phyloP scores from a whole-genome alignment of 2,888 invertebrate species.

The Nomada fucata region DNA sequence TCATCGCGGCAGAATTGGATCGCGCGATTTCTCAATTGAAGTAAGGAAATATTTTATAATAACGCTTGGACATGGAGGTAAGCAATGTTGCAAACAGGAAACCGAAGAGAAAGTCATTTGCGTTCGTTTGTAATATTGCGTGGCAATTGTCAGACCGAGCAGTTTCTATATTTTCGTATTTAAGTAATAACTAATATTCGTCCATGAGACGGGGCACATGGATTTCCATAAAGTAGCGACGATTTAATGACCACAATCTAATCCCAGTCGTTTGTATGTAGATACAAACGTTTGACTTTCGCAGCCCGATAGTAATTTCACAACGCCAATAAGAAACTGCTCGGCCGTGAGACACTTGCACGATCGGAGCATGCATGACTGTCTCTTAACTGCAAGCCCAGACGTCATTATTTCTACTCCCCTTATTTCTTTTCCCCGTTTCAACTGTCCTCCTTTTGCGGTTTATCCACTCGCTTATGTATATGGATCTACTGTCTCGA shows the following conservation, averaged over 20 bases:
- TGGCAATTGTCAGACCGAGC: background rate
- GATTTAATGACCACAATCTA: constrained; percentile 26
- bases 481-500: background rate
- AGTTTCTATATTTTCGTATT: background rate
- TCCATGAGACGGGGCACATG: background rate
- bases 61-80: too few species aligned
- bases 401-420: background rate
- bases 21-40: too few species aligned
- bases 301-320: constrained; percentile 28
- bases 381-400: constrained; percentile 2
- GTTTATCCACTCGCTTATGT: background rate
- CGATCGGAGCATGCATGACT: background rate
- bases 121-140: background rate
- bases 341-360: constrained; percentile 9
- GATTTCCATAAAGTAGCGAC: constrained; percentile 4
- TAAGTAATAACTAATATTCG: background rate
- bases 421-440: background rate
- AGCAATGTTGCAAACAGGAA: background rate
- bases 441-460: background rate
- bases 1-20: too few species aligned
- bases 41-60: too few species aligned
- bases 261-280: constrained; percentile 39
- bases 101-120: constrained; percentile 10
- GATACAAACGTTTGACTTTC: constrained; percentile 38
- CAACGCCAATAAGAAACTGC: constrained; percentile 24